These are phyloP conservation scores for Amiota minor DNA, from an alignment of 2,888 invertebrate species.

Conservation along the genomic window DNA sequence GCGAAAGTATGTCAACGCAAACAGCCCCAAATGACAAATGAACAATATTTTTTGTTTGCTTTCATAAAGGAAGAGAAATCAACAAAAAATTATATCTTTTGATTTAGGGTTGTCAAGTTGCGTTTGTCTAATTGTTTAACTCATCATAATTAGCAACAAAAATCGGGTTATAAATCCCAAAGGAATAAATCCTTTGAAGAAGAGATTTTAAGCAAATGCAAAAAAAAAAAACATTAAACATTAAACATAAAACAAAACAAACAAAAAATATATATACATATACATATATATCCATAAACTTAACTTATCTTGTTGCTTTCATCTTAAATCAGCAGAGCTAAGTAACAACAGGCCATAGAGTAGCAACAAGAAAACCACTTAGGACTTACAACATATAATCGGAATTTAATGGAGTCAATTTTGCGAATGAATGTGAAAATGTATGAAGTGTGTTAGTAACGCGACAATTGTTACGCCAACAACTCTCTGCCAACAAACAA, in stretches of 20 bases:
- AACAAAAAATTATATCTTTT: constrained; percentile 2
- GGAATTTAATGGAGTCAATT: constrained; percentile 67
- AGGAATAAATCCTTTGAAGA: constrained; percentile 30
- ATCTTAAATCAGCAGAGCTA: no score
- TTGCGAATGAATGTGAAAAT: constrained; percentile 56
- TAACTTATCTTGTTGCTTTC: no score
- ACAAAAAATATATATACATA: constrained; percentile 34
- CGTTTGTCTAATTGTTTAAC: constrained; percentile 20
- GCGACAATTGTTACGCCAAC: constrained; percentile 13
- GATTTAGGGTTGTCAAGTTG: constrained; percentile 24
- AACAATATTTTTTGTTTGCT: constrained; percentile 56
- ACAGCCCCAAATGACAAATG: constrained; percentile 71
- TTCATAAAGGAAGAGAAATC: neutral
- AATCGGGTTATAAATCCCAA: constrained; percentile 37
- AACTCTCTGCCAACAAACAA: neutral
- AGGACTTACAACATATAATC: constrained; percentile 48
- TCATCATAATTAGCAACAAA: constrained; percentile 20
- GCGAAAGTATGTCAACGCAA: constrained; percentile 71
- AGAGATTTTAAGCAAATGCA: constrained; percentile 35
- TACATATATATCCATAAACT: no score
- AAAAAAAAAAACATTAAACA: constrained; percentile 53
- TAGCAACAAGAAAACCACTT: neutral
- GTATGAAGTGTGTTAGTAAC: constrained; percentile 54
- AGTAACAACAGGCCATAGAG: no score
- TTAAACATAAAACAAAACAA: constrained; percentile 58